Evolutionary conservation across 2,888 invertebrate genomes (phyloP).

Genomic region (Drosophila mercatorum): DNA sequence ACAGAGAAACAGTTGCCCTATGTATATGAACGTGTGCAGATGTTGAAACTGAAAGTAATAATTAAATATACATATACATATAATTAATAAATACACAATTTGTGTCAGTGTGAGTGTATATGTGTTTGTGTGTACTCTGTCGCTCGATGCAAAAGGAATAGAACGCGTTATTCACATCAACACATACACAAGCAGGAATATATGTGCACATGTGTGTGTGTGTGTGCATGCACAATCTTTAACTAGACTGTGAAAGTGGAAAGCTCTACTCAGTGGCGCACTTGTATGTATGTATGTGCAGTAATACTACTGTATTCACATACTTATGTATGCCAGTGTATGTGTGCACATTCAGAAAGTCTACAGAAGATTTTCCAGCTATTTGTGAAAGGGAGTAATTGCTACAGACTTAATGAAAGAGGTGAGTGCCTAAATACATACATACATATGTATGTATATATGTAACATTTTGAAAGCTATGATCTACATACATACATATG

Average conservation of each 20-base stretch:
- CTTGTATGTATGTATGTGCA: slow-evolving; percentile 27
- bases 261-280: slow-evolving; percentile 49
- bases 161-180: slow-evolving; percentile 41
- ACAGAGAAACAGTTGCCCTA: slow-evolving; percentile 40
- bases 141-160: slow-evolving; percentile 47
- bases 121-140: slow-evolving; percentile 15
- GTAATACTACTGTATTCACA: slow-evolving; percentile 25
- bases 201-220: slow-evolving; percentile 7
- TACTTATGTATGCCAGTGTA: slow-evolving; percentile 25
- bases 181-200: slow-evolving; percentile 19
- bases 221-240: slow-evolving; percentile 40
- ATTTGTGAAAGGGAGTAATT: slow-evolving; percentile 72
- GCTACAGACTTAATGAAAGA: slow-evolving; percentile 73
- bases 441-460: no score
- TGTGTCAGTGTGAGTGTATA: background rate
- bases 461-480: no score
- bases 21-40: slow-evolving; percentile 39
- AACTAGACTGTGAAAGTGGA: slow-evolving; percentile 60
- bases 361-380: slow-evolving; percentile 50
- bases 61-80: slow-evolving; percentile 24
- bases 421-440: slow-evolving; percentile 37
- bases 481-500: no score
- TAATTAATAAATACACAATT: slow-evolving; percentile 17
- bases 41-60: slow-evolving; percentile 67
- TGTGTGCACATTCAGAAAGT: slow-evolving; percentile 50